Base-by-base conservation (phyloP, 2,113 vertebrate genomes). In the Neogobius melanostomus region DNA sequence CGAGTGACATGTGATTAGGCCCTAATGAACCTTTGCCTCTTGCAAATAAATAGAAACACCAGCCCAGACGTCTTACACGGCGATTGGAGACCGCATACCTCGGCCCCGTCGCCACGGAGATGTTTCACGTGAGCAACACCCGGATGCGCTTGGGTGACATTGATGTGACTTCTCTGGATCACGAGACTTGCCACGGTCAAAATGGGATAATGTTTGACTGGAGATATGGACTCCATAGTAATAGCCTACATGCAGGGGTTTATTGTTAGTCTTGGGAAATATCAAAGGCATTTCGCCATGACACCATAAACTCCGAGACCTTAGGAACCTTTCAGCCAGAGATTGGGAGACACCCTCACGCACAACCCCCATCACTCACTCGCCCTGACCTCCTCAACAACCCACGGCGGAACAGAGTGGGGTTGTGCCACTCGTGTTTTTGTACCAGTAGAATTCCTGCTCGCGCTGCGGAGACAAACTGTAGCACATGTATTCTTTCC, bases 71-170 rank as follows among this genome's bases (percentile, higher is more conserved):
- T 73, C 70, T 86, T 79, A 43, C 74, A 68, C 51, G 50, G 68
- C 59, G 61, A 69, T 65, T 77, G 57, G 65, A 71, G 69, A 64
- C 77, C 73, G 53, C 88, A 93, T 93, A 92, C 90, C 88, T 79
- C 52, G 64, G 57, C 66, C 6, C 15, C 69, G 73, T 88, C 43
- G 7, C 87, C 80, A 85, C 85, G 77, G 90, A 28, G 69, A 90
- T 46, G 49, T 68, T 76, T 88, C 75, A 85, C 63, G 63, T 90
- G 85, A 82, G 66, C 15, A 16, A 50, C 56, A 16, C 52, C 57
- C 54, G 12, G 47, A 63, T 28, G 9, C n/a, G 11, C 21, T 17
- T 64, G 59, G 52, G 8, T 85, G 63, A 76, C 73, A 72, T 64
- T 80, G 79, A 60, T 77, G 63, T 70, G 72, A 90, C 79, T 74